phyloP scores from a whole-genome alignment of 2,797 vertebrate species.

The Bradypodion ventrale region DNA sequence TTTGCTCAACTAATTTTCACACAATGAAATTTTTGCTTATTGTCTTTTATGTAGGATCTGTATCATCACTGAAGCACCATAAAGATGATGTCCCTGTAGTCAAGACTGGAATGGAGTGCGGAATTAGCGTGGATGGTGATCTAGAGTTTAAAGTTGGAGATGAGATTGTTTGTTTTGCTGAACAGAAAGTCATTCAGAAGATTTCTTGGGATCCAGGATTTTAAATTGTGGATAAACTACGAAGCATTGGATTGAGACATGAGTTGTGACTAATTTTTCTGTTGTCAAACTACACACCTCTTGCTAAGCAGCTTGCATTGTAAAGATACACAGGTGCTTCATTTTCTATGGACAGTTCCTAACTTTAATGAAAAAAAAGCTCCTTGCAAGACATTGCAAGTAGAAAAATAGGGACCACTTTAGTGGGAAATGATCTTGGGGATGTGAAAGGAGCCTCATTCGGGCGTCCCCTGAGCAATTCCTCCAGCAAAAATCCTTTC shows the following conservation, averaged over 20 bases:
- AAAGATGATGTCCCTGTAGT: constrained; percentile 86
- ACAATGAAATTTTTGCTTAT: not conserved
- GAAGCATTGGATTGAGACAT: not conserved
- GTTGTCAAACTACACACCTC: constrained; percentile 36
- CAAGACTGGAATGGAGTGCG: constrained; percentile 90
- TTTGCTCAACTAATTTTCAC: not conserved
- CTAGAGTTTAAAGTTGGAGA: constrained; percentile 85
- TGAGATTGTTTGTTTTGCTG: constrained; percentile 84
- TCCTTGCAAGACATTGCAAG: too few species aligned
- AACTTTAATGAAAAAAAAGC: not conserved
- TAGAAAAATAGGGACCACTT: too few species aligned
- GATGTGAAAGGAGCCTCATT: too few species aligned
- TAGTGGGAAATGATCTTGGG: too few species aligned
- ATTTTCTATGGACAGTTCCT: not conserved
- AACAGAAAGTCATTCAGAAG: constrained; percentile 73
- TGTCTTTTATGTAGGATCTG: constrained; percentile 72
- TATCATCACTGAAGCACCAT: constrained; percentile 87
- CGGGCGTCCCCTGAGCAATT: too few species aligned
- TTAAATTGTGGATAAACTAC: constrained; percentile 65
- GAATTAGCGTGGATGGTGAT: constrained; percentile 80
- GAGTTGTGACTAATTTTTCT: not conserved
- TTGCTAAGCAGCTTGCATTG: not conserved
- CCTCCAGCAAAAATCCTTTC: too few species aligned
- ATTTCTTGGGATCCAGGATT: constrained; percentile 95
- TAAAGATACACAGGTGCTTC: not conserved